Evolutionary conservation across 1,140 invertebrate genomes (phyloP).

Genomic region (Drosophila virilis): DNA sequence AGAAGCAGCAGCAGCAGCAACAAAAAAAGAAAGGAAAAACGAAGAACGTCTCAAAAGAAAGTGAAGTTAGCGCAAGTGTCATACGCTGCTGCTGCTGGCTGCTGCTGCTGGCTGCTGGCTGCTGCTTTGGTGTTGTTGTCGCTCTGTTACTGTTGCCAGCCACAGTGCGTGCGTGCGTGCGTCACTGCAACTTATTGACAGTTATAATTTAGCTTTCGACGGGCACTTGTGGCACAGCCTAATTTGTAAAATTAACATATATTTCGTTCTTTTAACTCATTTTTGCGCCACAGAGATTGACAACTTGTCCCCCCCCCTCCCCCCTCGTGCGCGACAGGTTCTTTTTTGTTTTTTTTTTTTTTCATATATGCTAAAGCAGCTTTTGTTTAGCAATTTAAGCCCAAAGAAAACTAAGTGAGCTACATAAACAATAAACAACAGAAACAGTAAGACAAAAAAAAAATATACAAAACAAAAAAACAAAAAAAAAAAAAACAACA

Average conservation of each 20-base stretch:
- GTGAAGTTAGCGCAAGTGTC: slow-evolving; percentile 59
- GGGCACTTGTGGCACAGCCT: slow-evolving; percentile 21
- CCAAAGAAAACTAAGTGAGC: not conserved
- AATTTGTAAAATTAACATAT: not conserved
- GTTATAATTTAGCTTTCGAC: slow-evolving; percentile 1
- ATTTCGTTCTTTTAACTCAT: slow-evolving; percentile 8
- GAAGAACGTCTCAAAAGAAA: slow-evolving; percentile 72
- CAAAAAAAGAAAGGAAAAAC: slow-evolving; percentile 70
- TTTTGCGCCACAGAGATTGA: slow-evolving; percentile 32
- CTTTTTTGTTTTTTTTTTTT: slow-evolving; percentile 13
- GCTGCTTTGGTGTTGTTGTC: not conserved
- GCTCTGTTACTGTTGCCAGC: slow-evolving; percentile 14
- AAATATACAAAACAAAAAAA: not conserved
- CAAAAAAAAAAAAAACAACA: slow-evolving; percentile 5
- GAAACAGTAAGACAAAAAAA: slow-evolving; percentile 4
- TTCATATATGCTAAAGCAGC: not conserved
- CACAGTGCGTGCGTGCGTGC: not conserved
- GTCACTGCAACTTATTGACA: slow-evolving; percentile 17
- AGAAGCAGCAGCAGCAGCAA: slow-evolving; percentile 23
- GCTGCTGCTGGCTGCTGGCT: not conserved
- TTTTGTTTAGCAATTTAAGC: not conserved
- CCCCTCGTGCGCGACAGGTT: not conserved
- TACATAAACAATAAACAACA: slow-evolving; percentile 1
- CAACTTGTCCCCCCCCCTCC: not conserved
- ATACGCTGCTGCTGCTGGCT: slow-evolving; percentile 6